These are phyloP conservation scores for Prionchulus punctatus DNA, from an alignment of 2,888 invertebrate species.

Conservation along the genomic window DNA sequence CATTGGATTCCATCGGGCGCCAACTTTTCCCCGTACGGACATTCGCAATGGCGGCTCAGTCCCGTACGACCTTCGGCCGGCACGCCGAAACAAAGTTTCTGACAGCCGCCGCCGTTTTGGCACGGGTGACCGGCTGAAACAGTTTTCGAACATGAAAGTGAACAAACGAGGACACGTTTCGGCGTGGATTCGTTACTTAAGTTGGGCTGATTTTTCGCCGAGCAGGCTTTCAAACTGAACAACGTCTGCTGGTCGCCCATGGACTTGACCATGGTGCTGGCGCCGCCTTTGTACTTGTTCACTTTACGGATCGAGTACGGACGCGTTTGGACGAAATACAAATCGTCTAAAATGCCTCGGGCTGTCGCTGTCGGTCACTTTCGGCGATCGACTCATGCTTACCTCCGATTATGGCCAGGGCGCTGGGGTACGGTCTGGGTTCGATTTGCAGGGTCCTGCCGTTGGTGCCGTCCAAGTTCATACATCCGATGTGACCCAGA, in stretches of 20 bases:
- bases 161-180: not conserved
- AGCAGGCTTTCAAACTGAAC: constrained; percentile 22
- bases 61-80: constrained; percentile 14
- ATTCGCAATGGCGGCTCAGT: constrained; percentile 59
- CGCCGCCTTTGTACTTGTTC: constrained; percentile 61
- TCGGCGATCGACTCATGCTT: too few relatives aligned
- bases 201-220: constrained; percentile 44
- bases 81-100: constrained; percentile 68
- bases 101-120: constrained; percentile 69
- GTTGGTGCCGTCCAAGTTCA: constrained; percentile 73
- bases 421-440: constrained; percentile 72
- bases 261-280: constrained; percentile 21
- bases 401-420: constrained; percentile 54
- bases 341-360: constrained; percentile 46
- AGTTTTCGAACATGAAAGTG: not conserved
- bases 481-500: constrained; percentile 67
- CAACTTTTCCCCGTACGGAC: constrained; percentile 77
- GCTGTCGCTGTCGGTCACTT: not conserved
- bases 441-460: constrained; percentile 72
- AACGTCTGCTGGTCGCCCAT: constrained; percentile 21
- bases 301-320: constrained; percentile 78
- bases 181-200: too few relatives aligned
- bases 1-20: constrained; percentile 10
- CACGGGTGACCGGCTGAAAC: constrained; percentile 60
- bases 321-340: constrained; percentile 95